Base-by-base conservation (phyloP, 2,113 vertebrate genomes). In the Ptilorrhoa leucosticta region DNA sequence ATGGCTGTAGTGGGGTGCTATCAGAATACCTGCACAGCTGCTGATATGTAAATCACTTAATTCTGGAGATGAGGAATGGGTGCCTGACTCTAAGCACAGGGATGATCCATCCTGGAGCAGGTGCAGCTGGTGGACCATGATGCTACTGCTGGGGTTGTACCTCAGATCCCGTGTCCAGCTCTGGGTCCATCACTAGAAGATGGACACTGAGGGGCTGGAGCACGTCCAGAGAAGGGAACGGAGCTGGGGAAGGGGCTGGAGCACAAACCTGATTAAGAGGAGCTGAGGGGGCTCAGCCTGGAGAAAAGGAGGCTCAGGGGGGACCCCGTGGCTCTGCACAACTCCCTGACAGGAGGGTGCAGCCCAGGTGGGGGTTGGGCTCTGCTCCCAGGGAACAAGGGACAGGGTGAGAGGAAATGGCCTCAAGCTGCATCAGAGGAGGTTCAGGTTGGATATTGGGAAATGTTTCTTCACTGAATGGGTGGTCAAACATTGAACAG, bases 221-320 rank as follows among this genome's bases (percentile, higher is more conserved):
- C 0, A 0, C 39, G 51, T 51, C 68, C 68, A 81, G 51, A 5
- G 44, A 66, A 51, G 6, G 23, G 44, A 65, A 28, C 0, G 1
- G 28, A 81, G 15, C 37, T 66, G 33, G 15, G 27, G 7, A 81
- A 72, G 50, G 21, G 31, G 7, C 22, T 50, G 58, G 50, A 37
- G 44, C 26, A 42, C 31, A 40, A 37, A 10, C 37, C 8, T 37
- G 33, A 33, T 21, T 11, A 56, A 7, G 21, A 42, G 35, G 4
- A 88, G 9, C 35, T 58, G 22, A 1, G 1, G 4, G 17, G 4
- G 9, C 28, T 78, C 13, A 68, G 26, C 7, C 54, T 60, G 47
- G 45, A 61, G 39, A 37, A 77, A 33, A 51, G 45, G 9, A 45
- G 33, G 27, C 37, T 69, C 9, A 50, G 31, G 15, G 6, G 30